Evolutionary conservation across 2,113 vertebrate genomes (phyloP).

Genomic region (Acrocephalus kingi): DNA sequence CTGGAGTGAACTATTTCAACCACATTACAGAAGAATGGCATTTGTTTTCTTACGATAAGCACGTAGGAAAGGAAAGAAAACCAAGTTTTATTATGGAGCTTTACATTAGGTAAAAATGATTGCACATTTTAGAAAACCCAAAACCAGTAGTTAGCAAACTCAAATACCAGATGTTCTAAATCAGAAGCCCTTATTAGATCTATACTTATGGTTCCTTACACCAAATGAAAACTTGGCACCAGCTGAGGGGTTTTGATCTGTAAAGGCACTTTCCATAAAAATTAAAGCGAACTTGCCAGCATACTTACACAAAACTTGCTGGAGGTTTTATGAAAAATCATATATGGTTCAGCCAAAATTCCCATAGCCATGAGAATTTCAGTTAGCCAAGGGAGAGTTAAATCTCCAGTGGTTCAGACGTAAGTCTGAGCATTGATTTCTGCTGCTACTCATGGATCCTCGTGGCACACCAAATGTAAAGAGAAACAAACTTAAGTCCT

Average conservation of each 20-base stretch:
- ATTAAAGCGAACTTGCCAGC: not conserved
- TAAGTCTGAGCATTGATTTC: not conserved
- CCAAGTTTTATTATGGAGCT: not conserved
- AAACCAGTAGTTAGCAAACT: not conserved
- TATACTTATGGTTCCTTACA: not conserved
- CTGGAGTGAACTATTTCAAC: not conserved
- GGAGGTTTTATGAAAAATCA: not conserved
- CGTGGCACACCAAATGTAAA: not conserved
- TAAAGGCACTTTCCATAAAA: not conserved
- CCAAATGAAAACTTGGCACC: not conserved
- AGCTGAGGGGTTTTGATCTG: not conserved
- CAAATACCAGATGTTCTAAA: not conserved
- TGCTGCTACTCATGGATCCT: not conserved
- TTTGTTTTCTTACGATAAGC: not conserved
- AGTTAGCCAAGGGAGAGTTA: not conserved
- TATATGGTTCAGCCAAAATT: not conserved
- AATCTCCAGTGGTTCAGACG: not conserved
- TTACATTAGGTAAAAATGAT: not conserved
- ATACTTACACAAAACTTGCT: not conserved
- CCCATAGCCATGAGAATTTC: not conserved
- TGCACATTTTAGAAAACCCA: not conserved
- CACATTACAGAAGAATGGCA: not conserved
- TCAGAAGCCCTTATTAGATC: not conserved
- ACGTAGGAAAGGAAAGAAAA: not conserved
- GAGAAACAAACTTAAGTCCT: not conserved